Evolutionary conservation across 2,888 invertebrate genomes (phyloP).

Genomic region (Charanyca ferruginea): DNA sequence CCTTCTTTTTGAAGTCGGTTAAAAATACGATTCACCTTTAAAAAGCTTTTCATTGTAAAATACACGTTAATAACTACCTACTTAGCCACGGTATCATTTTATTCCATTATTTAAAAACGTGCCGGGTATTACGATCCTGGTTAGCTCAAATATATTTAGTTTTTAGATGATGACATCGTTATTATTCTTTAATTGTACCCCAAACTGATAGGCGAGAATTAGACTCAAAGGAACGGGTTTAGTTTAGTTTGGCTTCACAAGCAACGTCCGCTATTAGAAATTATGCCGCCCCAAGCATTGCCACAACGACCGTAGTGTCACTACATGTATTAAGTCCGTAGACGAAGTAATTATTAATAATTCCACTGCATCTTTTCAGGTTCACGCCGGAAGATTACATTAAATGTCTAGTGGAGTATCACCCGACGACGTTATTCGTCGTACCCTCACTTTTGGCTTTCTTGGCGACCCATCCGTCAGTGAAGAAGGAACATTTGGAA

Average conservation of each 20-base stretch:
- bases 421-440: constrained; percentile 92
- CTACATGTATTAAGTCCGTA: neutral
- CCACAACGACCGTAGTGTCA: neutral
- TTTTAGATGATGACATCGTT: neutral
- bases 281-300: no score
- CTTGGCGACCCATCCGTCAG: constrained; percentile 93
- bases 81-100: neutral
- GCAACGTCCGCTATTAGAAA: no score
- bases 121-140: no score
- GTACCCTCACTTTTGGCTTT: constrained; percentile 95
- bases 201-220: neutral
- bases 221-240: no score
- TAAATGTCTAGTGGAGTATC: constrained; percentile 91
- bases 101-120: neutral
- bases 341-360: neutral
- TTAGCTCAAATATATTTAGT: neutral
- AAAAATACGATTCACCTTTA: neutral
- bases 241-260: no score
- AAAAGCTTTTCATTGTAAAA: neutral
- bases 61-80: neutral
- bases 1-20: no score
- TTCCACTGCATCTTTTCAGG: constrained; percentile 70
- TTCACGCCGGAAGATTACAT: constrained; percentile 95
- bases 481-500: constrained; percentile 92
- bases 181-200: neutral